Conservation (phyloP, 2,888 invertebrate species). For the Halictus quadricinctus region DNA sequence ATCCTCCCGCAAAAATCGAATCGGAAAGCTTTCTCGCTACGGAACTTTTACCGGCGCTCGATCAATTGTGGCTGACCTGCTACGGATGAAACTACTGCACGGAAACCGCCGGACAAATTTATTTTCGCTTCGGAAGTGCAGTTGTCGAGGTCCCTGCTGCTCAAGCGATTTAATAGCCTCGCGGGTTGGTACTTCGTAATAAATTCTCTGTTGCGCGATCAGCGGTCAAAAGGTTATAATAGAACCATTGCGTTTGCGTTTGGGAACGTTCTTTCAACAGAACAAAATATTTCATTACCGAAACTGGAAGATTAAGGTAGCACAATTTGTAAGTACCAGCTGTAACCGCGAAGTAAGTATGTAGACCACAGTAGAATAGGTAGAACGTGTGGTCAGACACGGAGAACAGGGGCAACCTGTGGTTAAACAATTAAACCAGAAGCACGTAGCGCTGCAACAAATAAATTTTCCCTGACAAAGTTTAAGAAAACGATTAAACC, state of each 20-base stretch:
- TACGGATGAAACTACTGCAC: slow-evolving; percentile 13
- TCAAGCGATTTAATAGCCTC: slow-evolving; percentile 1
- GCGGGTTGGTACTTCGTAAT: background rate
- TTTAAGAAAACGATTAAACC: no score
- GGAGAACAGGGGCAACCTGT: background rate
- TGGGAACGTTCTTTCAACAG: background rate
- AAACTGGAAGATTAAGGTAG: background rate
- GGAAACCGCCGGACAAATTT: background rate
- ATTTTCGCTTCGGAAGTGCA: background rate
- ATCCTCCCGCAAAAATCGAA: background rate
- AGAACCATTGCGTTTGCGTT: background rate
- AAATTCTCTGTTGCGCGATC: background rate
- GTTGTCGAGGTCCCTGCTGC: background rate
- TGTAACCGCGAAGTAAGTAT: background rate
- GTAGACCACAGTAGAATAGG: background rate
- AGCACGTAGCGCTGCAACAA: background rate
- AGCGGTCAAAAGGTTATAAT: background rate
- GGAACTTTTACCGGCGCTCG: background rate
- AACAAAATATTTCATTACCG: background rate
- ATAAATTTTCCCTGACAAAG: background rate
- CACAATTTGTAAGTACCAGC: background rate
- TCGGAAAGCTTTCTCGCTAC: background rate
- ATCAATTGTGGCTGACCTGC: slow-evolving; percentile 11
- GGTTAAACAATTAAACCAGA: background rate
- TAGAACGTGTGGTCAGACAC: background rate